Conservation (phyloP, 2,888 invertebrate genomes). For the Sarcophaga caerulescens region DNA sequence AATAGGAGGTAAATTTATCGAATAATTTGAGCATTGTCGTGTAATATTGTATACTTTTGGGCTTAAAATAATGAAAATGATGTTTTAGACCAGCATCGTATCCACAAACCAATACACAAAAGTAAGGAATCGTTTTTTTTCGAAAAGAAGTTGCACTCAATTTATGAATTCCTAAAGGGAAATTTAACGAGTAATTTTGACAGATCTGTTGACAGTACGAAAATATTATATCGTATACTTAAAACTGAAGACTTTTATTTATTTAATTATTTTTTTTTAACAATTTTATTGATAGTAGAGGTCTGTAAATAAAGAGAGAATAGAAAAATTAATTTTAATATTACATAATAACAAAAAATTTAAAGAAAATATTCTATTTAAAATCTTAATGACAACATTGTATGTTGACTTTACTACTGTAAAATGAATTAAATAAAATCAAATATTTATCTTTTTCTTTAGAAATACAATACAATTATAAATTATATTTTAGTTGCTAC, state of each 20-base stretch:
- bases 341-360: background rate
- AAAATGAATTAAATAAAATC: too few species aligned
- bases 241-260: slow-evolving; percentile 23
- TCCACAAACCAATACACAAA: slow-evolving; percentile 39
- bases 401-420: too few species aligned
- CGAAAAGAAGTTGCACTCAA: slow-evolving; percentile 10
- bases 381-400: too few species aligned
- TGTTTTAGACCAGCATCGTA: slow-evolving; percentile 6
- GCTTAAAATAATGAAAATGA: slow-evolving; percentile 45
- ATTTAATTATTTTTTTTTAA: background rate
- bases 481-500: too few species aligned
- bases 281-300: slow-evolving; percentile 55
- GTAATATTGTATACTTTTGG: slow-evolving; percentile 68
- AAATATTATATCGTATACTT: slow-evolving; percentile 9
- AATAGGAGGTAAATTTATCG: background rate
- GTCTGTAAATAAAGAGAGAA: slow-evolving; percentile 45
- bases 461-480: too few species aligned
- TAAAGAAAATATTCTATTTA: background rate
- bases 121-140: slow-evolving; percentile 12
- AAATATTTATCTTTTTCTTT: too few species aligned
- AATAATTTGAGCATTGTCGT: background rate
- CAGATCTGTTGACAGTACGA: slow-evolving; percentile 1
- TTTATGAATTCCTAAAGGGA: slow-evolving; percentile 15
- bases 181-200: slow-evolving; percentile 7
- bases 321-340: background rate